Base-by-base conservation (phyloP, 2,888 invertebrate genomes). In the Holacanthella duospinosa region DNA sequence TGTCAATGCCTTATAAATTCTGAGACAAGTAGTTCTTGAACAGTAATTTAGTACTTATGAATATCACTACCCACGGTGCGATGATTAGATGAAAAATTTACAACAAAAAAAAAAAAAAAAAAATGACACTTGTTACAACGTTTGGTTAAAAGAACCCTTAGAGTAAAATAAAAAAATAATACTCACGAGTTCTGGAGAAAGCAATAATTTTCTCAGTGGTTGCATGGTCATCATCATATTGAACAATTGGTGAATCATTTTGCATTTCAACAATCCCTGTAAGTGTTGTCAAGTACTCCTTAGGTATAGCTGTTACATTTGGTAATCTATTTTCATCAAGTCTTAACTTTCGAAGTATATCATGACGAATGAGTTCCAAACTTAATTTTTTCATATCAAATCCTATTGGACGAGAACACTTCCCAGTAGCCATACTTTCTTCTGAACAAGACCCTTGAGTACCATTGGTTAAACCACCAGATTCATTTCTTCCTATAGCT, bases 191-290 rank as follows among this genome's bases (percentile, higher is more conserved):
- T 66, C 67, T 71, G 55, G 73, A 71, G 64, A 73, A 73, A 25
- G 73, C 71, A 53, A 73, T 71, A 64, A 73, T 71, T 63, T 71
- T 73, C 55, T 73, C 67, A 9, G 71, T 71, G 16, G 66, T 70
- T 29, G 71, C 73, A 29, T 73, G 69, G 29, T 73, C 73, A 58
- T 72, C 72, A 59, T 71, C 71, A 59, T 67, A 68, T 43, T 57
- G 66, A 28, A 69, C 70, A 27, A 64, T 55, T 25, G 66, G 64
- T 12, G 68, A 65, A 57, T 70, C 70, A 62, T 66, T 68, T 57
- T 69, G 71, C 68, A 71, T 68, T 29, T 71, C 70, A 61, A 73
- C 65, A 36, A 71, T 60, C 60, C 68, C 70, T 12, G 55, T 60
- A 1, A 66, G 65, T 36, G 70, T 68, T 55, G 70, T 71, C 55